A percentile compares a stretch with the other conserved stretches of the same genome.
Conservation (phyloP, 2,113 vertebrate species). For the Calidris pygmaea region DNA sequence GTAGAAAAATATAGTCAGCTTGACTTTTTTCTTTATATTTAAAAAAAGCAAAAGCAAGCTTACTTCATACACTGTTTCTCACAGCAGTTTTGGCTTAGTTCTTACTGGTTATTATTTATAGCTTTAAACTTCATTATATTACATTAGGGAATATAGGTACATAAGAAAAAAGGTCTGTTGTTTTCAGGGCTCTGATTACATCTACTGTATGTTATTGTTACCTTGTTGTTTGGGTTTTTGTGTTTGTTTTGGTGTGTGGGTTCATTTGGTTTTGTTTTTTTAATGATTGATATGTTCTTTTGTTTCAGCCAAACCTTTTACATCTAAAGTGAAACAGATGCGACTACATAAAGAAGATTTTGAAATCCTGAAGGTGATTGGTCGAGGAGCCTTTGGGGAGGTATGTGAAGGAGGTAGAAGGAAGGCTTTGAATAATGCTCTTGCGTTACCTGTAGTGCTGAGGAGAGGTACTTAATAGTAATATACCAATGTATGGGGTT, state of each 20-base stretch:
- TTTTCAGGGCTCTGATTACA: neutral
- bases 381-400: conserved; percentile 98
- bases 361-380: conserved; percentile 99
- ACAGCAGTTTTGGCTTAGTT: neutral
- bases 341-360: conserved; percentile 97
- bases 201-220: neutral
- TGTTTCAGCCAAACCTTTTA: conserved; percentile 94
- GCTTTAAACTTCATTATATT: neutral
- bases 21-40: neutral
- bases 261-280: neutral
- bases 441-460: neutral
- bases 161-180: neutral
- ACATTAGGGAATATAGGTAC: neutral
- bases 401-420: conserved; percentile 66
- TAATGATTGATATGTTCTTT: conserved; percentile 42
- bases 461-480: neutral
- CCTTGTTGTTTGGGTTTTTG: neutral
- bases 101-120: neutral
- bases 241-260: neutral
- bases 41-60: neutral
- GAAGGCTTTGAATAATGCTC: neutral
- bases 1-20: neutral
- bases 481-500: neutral
- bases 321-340: conserved; percentile 98
- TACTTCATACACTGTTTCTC: neutral